Percentiles rank a stretch among this genome's conserved stretches.
Conservation (phyloP, 2,113 vertebrate species). For the Periophthalmus modestus region DNA sequence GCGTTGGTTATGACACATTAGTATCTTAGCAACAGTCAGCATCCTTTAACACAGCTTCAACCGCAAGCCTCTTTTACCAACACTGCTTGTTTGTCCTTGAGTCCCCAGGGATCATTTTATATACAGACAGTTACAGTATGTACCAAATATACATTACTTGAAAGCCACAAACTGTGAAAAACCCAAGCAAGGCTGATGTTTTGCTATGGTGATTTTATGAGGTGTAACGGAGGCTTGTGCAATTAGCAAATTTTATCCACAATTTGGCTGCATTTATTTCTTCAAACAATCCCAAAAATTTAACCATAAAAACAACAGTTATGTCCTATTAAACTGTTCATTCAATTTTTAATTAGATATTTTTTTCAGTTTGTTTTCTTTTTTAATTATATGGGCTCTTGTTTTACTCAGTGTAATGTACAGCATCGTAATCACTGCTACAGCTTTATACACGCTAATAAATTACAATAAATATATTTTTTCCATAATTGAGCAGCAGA, state of each 20-base stretch:
- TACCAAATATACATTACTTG: neutral
- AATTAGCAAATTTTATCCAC: neutral
- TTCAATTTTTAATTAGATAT: no score
- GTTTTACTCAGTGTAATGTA: no score
- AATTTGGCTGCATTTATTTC: neutral
- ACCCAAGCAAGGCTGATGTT: neutral
- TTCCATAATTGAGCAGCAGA: no score
- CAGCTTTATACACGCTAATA: no score
- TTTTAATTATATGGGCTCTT: no score
- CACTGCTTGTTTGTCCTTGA: slow-evolving; percentile 20
- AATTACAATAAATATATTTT: no score
- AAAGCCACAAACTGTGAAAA: neutral
- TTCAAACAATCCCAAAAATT: neutral
- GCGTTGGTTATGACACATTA: slow-evolving; percentile 65
- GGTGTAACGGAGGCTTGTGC: no score
- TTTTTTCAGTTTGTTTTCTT: no score
- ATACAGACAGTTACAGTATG: neutral
- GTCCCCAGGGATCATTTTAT: neutral
- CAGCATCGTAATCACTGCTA: no score
- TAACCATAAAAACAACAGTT: neutral
- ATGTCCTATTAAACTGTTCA: no score
- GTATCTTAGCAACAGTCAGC: slow-evolving; percentile 81
- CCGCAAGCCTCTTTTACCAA: slow-evolving; percentile 43
- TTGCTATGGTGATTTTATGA: neutral
- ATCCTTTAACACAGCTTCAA: slow-evolving; percentile 51